phyloP scores from a whole-genome alignment of 2,888 invertebrate species.

The Thysanoteuthis rhombus region DNA sequence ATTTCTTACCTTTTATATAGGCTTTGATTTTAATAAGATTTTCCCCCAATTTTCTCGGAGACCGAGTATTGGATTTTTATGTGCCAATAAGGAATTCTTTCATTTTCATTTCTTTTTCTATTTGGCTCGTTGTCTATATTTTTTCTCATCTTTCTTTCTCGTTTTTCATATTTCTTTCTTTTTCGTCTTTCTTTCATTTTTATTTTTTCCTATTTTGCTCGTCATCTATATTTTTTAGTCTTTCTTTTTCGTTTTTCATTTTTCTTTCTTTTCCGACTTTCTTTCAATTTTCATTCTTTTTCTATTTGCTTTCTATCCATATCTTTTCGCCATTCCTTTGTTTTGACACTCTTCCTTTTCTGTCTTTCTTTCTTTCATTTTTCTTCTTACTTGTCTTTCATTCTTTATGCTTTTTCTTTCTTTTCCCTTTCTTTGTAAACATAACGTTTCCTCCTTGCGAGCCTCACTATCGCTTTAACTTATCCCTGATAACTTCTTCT shows the following conservation, averaged over 20 bases:
- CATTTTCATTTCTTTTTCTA: background rate
- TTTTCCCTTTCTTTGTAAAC: background rate
- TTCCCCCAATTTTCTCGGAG: background rate
- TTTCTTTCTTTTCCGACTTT: background rate
- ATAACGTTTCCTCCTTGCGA: background rate
- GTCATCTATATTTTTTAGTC: too few species aligned
- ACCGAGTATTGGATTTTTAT: constrained; percentile 28
- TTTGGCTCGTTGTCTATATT: background rate
- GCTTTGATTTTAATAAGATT: background rate
- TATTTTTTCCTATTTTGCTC: too few species aligned
- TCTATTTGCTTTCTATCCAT: background rate
- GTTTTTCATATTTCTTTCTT: too few species aligned
- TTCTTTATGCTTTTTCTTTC: background rate
- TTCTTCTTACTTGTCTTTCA: background rate
- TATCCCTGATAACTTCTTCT: too few species aligned
- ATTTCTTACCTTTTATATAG: background rate
- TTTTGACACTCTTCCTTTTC: background rate
- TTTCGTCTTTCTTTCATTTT: too few species aligned
- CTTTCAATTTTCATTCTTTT: background rate
- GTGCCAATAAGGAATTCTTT: background rate
- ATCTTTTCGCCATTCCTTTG: background rate
- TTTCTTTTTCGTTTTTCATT: too few species aligned
- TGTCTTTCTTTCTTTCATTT: background rate
- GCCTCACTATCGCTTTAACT: too few species aligned
- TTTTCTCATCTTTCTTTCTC: background rate